Evolutionary conservation across 2,888 invertebrate species (phyloP).

Genomic region (Brachypalpus laphriformis): DNA sequence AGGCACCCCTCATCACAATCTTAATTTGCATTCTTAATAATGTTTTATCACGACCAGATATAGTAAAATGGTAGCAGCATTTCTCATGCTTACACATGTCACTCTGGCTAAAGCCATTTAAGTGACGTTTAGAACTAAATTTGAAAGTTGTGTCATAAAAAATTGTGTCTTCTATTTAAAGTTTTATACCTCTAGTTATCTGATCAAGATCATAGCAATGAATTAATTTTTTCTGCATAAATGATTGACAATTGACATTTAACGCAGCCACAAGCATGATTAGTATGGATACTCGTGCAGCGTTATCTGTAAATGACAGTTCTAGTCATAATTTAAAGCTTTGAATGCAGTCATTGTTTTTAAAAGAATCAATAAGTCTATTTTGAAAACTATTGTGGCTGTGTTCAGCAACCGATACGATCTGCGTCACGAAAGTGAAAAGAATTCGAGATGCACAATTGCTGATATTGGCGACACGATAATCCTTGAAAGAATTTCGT

Average conservation of each 20-base stretch:
- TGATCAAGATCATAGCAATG: not conserved
- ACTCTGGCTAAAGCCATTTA: not conserved
- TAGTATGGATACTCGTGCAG: not conserved
- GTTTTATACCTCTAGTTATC: not conserved
- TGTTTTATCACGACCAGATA: not conserved
- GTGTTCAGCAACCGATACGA: not conserved
- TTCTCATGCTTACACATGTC: not conserved
- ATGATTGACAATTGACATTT: constrained; percentile 16
- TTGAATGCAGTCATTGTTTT: not conserved
- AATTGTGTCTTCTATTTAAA: not conserved
- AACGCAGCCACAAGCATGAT: not conserved
- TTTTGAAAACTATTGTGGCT: not conserved
- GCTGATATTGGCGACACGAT: not conserved
- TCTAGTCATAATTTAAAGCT: not conserved
- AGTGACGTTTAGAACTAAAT: not conserved
- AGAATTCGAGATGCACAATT: not conserved
- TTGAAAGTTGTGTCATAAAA: constrained; percentile 10
- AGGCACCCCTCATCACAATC: not conserved
- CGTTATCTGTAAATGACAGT: not conserved
- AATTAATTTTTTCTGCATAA: not conserved
- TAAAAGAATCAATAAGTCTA: not conserved
- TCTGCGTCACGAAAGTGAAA: not conserved
- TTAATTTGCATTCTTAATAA: constrained; percentile 19
- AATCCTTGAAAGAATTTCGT: not conserved
- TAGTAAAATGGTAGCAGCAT: not conserved